phyloP scores from a whole-genome alignment of 2,113 vertebrate genomes.

The Pterocles orientalis region DNA sequence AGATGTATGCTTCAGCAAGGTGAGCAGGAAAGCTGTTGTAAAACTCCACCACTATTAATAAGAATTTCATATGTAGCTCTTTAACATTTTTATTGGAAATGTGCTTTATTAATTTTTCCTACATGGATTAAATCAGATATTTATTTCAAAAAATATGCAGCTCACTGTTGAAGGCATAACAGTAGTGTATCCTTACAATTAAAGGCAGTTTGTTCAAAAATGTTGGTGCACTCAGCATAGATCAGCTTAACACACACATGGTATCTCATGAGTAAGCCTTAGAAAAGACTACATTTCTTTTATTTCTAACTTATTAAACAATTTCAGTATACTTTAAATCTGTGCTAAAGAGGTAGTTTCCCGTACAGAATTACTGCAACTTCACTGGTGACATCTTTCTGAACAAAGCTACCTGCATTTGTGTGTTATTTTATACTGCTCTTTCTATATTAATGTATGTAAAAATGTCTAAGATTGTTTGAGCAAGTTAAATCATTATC shows the following conservation, averaged over 20 bases:
- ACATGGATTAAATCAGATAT: not conserved
- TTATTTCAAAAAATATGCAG: not conserved
- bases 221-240: not conserved
- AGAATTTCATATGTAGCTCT: not conserved
- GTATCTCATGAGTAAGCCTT: not conserved
- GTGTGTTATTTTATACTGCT: not conserved
- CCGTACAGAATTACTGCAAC: not conserved
- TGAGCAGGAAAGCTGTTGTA: not conserved
- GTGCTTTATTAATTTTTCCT: not conserved
- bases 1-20: not conserved
- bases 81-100: not conserved
- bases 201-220: not conserved
- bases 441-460: not conserved
- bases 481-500: not conserved
- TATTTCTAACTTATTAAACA: not conserved
- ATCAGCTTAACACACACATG: not conserved
- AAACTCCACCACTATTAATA: not conserved
- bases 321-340: not conserved
- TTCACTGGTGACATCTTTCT: not conserved
- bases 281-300: not conserved
- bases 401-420: not conserved
- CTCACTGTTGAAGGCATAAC: not conserved
- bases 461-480: not conserved
- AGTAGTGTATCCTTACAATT: not conserved
- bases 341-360: not conserved